Evolutionary conservation across 2,113 vertebrate species (phyloP).

Genomic region (Poecile atricapillus): DNA sequence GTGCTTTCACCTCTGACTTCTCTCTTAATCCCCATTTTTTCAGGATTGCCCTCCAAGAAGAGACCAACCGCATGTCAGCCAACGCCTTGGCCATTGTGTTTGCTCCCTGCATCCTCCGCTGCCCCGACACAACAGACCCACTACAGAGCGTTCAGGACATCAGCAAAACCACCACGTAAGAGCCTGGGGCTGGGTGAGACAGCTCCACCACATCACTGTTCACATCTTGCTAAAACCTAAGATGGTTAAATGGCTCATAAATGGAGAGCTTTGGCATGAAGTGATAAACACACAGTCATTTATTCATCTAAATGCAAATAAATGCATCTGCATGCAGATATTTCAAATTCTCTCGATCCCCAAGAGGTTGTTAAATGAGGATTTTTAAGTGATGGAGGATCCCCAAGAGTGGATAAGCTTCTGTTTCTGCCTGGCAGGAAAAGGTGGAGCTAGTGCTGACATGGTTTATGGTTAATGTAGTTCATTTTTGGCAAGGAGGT

Average conservation of each 20-base stretch:
- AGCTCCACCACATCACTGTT: background rate
- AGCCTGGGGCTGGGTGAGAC: background rate
- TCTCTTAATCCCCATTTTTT: background rate
- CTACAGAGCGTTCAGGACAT: constrained; percentile 96
- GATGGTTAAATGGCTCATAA: background rate
- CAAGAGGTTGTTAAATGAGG: background rate
- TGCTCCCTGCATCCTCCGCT: constrained; percentile 96
- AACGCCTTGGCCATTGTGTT: constrained; percentile 98
- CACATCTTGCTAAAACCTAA: background rate
- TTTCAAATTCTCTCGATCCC: background rate
- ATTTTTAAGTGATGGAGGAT: background rate
- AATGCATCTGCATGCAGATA: background rate
- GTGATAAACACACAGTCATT: background rate
- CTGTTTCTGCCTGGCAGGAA: background rate
- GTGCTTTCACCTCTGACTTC: background rate
- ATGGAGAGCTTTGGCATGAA: background rate
- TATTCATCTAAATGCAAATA: background rate
- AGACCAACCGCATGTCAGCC: constrained; percentile 97
- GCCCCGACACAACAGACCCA: constrained; percentile 91
- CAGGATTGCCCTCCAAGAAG: constrained; percentile 93
- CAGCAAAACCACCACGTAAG: constrained; percentile 97
- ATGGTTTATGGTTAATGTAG: background rate
- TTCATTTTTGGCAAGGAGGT: background rate
- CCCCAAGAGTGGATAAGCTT: background rate
- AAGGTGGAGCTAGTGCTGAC: background rate